A percentile compares a stretch with the other conserved stretches of the same genome.
These are phyloP conservation scores for Watsonalla binaria DNA, from an alignment of 2,888 invertebrate species.

Conservation along the genomic window DNA sequence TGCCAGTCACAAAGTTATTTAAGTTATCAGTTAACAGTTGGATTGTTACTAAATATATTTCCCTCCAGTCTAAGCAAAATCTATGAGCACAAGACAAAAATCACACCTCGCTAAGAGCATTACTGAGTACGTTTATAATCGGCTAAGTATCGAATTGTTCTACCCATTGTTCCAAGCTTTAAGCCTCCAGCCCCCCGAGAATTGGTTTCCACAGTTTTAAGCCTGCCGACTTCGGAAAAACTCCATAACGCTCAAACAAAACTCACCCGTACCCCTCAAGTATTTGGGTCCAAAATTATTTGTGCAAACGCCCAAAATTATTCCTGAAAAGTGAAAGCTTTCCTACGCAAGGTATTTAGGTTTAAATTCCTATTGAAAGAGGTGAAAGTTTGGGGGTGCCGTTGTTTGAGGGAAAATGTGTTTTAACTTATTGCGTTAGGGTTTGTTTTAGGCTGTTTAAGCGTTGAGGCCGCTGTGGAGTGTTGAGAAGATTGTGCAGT, in stretches of 20 bases:
- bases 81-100: slow-evolving; percentile 51
- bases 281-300: slow-evolving; percentile 41
- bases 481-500: slow-evolving; percentile 72
- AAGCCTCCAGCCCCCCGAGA: slow-evolving; percentile 63
- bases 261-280: slow-evolving; percentile 30
- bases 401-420: slow-evolving; percentile 27
- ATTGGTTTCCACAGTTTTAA: slow-evolving; percentile 76
- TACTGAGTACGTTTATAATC: slow-evolving; percentile 70
- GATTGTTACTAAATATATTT: too few species aligned
- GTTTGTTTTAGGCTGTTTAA: slow-evolving; percentile 33
- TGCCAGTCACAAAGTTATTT: too few species aligned
- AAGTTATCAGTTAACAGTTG: too few species aligned
- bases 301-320: slow-evolving; percentile 43
- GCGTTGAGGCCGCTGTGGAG: slow-evolving; percentile 30
- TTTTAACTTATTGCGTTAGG: slow-evolving; percentile 32
- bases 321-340: slow-evolving; percentile 78
- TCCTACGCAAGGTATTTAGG: slow-evolving; percentile 76
- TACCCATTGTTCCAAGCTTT: slow-evolving; percentile 72
- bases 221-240: slow-evolving; percentile 70
- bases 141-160: slow-evolving; percentile 77
- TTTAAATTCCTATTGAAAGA: slow-evolving; percentile 78
- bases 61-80: slow-evolving; percentile 8
- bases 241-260: slow-evolving; percentile 27
- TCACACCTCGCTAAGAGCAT: slow-evolving; percentile 74
- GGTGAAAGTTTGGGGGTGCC: slow-evolving; percentile 70